phyloP scores from a whole-genome alignment of 2,888 invertebrate species.

The Dolichopus griseipennis region DNA sequence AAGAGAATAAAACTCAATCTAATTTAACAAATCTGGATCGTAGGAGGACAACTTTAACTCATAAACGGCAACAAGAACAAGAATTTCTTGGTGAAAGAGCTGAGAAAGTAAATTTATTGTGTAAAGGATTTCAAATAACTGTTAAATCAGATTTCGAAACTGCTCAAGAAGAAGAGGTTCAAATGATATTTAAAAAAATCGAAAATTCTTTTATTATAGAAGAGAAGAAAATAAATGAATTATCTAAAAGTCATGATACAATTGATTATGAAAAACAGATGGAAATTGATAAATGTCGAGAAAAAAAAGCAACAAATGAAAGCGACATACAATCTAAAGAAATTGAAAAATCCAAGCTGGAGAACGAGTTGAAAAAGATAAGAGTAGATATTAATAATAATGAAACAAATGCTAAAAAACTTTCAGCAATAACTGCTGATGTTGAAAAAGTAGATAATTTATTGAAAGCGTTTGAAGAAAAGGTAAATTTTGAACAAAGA shows the following conservation, averaged over 20 bases:
- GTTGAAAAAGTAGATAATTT: slow-evolving; percentile 46
- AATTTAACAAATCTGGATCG: slow-evolving; percentile 40
- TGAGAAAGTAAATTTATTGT: slow-evolving; percentile 29
- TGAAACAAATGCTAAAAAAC: slow-evolving; percentile 36
- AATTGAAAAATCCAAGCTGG: slow-evolving; percentile 40
- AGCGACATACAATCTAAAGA: slow-evolving; percentile 57
- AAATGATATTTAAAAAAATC: slow-evolving; percentile 28
- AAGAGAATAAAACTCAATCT: slow-evolving; percentile 38
- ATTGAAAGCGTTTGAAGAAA: slow-evolving; percentile 45
- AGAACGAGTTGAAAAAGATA: slow-evolving; percentile 49
- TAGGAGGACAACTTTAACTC: slow-evolving; percentile 29
- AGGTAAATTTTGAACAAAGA: slow-evolving; percentile 48
- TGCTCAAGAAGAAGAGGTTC: slow-evolving; percentile 33
- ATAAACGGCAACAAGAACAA: slow-evolving; percentile 34
- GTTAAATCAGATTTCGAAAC: slow-evolving; percentile 25
- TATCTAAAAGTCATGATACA: slow-evolving; percentile 28
- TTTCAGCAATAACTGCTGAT: slow-evolving; percentile 22
- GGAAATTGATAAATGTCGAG: slow-evolving; percentile 48
- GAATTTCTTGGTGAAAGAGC: slow-evolving; percentile 33
- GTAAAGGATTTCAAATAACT: slow-evolving; percentile 29
- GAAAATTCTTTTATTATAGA: slow-evolving; percentile 29
- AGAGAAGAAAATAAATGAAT: slow-evolving; percentile 31
- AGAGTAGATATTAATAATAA: slow-evolving; percentile 53
- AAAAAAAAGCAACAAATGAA: slow-evolving; percentile 53
- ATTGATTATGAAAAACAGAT: slow-evolving; percentile 46